These are phyloP conservation scores for Luperina testacea DNA, from an alignment of 2,888 invertebrate species.

Conservation along the genomic window DNA sequence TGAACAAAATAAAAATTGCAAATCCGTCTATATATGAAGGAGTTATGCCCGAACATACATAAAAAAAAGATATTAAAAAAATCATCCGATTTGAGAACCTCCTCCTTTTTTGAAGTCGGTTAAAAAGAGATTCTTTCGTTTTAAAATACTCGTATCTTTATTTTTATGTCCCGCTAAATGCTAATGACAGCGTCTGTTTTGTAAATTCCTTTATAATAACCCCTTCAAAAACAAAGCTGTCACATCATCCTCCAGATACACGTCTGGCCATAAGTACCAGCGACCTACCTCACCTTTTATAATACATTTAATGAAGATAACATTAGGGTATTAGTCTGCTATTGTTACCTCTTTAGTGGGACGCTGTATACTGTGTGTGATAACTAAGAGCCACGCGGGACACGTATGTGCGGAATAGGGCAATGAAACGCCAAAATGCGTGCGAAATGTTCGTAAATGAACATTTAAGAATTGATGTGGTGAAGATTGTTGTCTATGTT, in stretches of 20 bases:
- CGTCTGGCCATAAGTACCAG: conserved; percentile 37
- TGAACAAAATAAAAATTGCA: too few species aligned
- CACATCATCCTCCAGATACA: conserved; percentile 29
- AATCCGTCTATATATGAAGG: too few species aligned
- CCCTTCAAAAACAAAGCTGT: neutral
- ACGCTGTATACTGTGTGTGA: conserved; percentile 28
- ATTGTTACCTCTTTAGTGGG: conserved; percentile 44
- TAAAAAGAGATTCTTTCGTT: neutral
- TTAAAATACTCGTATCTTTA: neutral
- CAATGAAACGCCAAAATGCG: conserved; percentile 16
- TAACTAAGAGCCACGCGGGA: conserved; percentile 30
- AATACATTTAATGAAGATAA: conserved; percentile 40
- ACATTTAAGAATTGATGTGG: neutral
- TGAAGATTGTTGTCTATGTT: neutral
- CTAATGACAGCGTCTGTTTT: neutral
- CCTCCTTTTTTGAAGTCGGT: too few species aligned
- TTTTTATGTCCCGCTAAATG: neutral
- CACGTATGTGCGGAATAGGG: conserved; percentile 21
- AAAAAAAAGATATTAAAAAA: too few species aligned
- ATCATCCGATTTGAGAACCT: too few species aligned
- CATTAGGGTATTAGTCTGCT: conserved; percentile 24
- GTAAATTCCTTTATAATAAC: neutral
- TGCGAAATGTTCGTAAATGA: conserved; percentile 23
- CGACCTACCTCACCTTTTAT: conserved; percentile 34
- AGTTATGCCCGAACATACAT: too few species aligned